Evolutionary conservation across 2,888 invertebrate species (phyloP), one percentile per base, ranked within the genome.

Genomic region (Andricus curvator): DNA sequence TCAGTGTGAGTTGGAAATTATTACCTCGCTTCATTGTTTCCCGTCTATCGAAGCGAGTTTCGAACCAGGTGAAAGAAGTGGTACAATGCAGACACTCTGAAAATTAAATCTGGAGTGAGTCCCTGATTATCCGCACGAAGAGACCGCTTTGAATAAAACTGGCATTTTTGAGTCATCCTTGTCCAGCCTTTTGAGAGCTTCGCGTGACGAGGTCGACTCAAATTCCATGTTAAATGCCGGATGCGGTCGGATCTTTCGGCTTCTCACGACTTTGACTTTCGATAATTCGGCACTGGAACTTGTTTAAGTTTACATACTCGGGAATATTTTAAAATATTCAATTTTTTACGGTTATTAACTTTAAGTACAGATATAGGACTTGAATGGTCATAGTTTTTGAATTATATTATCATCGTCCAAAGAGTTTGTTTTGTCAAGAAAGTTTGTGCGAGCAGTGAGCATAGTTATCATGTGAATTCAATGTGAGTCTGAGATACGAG

Each of bases 191-290:
- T 44, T 41, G 78, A 44, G 77, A 78, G 65, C 68, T 80, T 62
- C 80, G 82, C 82, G 83, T 83, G 83, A 80, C 82, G 66, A 74
- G 67, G 79, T 79, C 74, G 80, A 60, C 81, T 78, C 79, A 77
- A 85, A 84, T 84, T 82, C 81, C 81, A 80, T 33, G 70, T 65
- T 83, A 83, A 83, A 82, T 83, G 85, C 84, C 83, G 83, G 82
- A 85, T 84, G 82, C 80, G 80, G 77, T 60, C 70, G 79, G 66
- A 80, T 81, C 64, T 81, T 78, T 80, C 51, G 79, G 62, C 81
- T 85, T 84, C 85, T 84, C 85, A 85, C 85, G 82, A 81, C 79
- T 80, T 80, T 44, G 17, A 64, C 62, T 77, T 77, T 62, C n/a
- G 70, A 20, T 74, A 74, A 74, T 74, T 74, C 74, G 56, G 33